Percentiles rank a stretch among this genome's conserved stretches.
These are phyloP conservation scores for Orthonychiurus folsomi DNA, from an alignment of 2,888 invertebrate species.

Conservation along the genomic window DNA sequence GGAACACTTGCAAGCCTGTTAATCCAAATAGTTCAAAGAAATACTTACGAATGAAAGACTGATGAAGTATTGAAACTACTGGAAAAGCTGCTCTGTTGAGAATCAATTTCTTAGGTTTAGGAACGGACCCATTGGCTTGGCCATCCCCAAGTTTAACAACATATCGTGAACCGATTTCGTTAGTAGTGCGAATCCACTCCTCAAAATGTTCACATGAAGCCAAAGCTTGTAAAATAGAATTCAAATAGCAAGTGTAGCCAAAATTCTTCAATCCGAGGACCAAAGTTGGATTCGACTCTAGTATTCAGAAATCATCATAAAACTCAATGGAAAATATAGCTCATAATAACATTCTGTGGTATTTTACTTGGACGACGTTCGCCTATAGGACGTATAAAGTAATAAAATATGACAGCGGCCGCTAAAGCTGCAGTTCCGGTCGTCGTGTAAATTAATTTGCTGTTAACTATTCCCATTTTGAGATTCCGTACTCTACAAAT, in stretches of 20 bases:
- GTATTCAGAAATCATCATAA: no score
- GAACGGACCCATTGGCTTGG: slow-evolving; percentile 1
- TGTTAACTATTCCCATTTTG: not conserved
- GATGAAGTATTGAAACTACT: not conserved
- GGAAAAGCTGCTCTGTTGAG: not conserved
- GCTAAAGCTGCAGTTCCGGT: not conserved
- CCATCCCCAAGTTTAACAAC: not conserved
- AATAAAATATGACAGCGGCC: not conserved
- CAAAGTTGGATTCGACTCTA: not conserved
- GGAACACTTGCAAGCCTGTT: not conserved
- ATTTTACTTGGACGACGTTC: not conserved
- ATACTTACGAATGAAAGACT: slow-evolving; percentile 45
- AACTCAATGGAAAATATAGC: no score
- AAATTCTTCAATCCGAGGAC: slow-evolving; percentile 70
- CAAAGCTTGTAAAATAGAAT: slow-evolving; percentile 79
- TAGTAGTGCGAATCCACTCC: slow-evolving; percentile 59
- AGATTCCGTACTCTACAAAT: no score
- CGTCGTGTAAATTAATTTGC: not conserved
- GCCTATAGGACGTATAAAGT: not conserved
- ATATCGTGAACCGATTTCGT: slow-evolving; percentile 12
- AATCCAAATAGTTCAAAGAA: not conserved
- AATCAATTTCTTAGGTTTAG: slow-evolving; percentile 42
- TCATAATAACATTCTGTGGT: no score
- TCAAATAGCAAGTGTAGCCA: slow-evolving; percentile 86
- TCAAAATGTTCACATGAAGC: slow-evolving; percentile 78